A percentile compares a stretch with the other conserved stretches of the same genome.
Evolutionary conservation across 1,140 invertebrate species (phyloP).

Genomic region (Brachionus manjavacas): DNA sequence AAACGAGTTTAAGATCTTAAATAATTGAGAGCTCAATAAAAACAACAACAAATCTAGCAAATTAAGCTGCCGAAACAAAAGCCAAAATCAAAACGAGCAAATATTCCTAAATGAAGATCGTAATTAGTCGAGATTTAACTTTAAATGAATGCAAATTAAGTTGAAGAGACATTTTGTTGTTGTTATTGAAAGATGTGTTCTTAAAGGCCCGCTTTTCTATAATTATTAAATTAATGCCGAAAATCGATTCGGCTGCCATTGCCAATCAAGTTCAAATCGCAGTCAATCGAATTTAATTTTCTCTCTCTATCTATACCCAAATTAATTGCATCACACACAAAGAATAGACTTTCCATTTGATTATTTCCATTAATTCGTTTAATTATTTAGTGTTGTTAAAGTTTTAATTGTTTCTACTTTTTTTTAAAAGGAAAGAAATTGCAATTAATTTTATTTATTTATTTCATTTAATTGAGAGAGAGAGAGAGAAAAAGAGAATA

Average conservation of each 20-base stretch:
- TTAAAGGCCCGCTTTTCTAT: not conserved
- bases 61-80: not conserved
- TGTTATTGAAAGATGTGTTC: not conserved
- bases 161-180: not conserved
- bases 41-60: slow-evolving; percentile 3
- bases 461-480: slow-evolving; percentile 38
- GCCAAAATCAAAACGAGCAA: not conserved
- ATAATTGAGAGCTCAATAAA: not conserved
- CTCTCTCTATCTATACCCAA: not conserved
- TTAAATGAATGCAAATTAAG: not conserved
- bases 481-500: not conserved
- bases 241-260: not conserved
- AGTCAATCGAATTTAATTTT: slow-evolving; percentile 2
- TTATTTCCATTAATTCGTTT: not conserved
- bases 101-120: not conserved
- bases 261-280: not conserved
- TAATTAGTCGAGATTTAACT: not conserved
- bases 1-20: slow-evolving; percentile 4
- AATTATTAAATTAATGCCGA: not conserved
- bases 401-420: slow-evolving; percentile 40
- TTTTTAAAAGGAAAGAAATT: not conserved
- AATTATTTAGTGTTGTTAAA: slow-evolving; percentile 36
- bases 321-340: slow-evolving; percentile 1
- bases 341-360: slow-evolving; percentile 26
- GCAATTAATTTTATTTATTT: slow-evolving; percentile 16